Evolutionary conservation across 2,888 invertebrate species (phyloP).

Genomic region (Drosophila stalkeri): DNA sequence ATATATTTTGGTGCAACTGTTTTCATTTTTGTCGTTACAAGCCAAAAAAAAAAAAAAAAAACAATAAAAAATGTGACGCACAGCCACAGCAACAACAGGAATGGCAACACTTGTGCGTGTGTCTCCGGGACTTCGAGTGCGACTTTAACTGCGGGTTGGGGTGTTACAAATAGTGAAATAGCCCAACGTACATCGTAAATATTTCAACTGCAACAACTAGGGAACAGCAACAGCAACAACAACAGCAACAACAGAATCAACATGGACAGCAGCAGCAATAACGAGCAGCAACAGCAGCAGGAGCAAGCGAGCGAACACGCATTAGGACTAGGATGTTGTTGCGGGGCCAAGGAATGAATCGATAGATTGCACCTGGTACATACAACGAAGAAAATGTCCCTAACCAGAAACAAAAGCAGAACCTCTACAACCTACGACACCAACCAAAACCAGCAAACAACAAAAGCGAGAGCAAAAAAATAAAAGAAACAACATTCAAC

Average conservation of each 20-base stretch:
- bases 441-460: conserved; percentile 53
- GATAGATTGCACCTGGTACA: conserved; percentile 81
- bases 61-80: conserved; percentile 62
- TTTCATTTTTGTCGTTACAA: conserved; percentile 64
- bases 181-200: conserved; percentile 81
- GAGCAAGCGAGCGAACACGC: conserved; percentile 35
- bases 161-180: conserved; percentile 76
- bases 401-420: conserved; percentile 38
- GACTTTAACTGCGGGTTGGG: conserved; percentile 26
- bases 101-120: conserved; percentile 76
- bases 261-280: conserved; percentile 54
- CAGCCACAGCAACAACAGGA: conserved; percentile 37
- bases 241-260: conserved; percentile 54
- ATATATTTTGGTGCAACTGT: conserved; percentile 66
- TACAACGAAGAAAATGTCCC: conserved; percentile 68
- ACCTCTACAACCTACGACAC: conserved; percentile 73
- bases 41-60: conserved; percentile 64
- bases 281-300: conserved; percentile 73
- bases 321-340: conserved; percentile 16
- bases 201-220: conserved; percentile 79
- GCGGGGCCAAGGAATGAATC: conserved; percentile 59
- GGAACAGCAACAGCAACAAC: conserved; percentile 48
- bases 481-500: conserved; percentile 37
- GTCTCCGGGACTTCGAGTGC: conserved; percentile 35
- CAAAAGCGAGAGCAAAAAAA: conserved; percentile 37